Conservation (phyloP, 2,888 invertebrate species). For the Hemistola chrysoprasaria region DNA sequence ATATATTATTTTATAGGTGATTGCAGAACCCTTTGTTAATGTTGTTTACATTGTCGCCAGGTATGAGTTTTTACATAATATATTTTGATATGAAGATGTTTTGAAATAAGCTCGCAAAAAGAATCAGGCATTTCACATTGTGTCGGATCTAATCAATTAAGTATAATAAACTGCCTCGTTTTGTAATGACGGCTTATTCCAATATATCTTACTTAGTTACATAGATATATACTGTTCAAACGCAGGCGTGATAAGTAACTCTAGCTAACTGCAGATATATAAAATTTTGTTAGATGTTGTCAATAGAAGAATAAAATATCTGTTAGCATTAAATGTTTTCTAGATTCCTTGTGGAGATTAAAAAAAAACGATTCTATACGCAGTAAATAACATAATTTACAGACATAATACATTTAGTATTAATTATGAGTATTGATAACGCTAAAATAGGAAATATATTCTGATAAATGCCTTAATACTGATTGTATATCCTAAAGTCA, state of each 20-base stretch:
- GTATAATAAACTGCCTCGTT: too few species aligned
- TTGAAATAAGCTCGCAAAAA: too few species aligned
- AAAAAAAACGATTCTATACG: constrained; percentile 12
- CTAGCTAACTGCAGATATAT: constrained; percentile 1
- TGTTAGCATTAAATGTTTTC: constrained; percentile 20
- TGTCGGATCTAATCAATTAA: too few species aligned
- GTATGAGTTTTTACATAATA: constrained; percentile 77
- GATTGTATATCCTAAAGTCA: too few species aligned
- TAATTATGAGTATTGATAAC: not conserved
- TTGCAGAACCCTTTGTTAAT: constrained; percentile 79
- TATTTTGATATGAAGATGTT: constrained; percentile 38
- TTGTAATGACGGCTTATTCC: too few species aligned
- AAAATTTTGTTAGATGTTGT: constrained; percentile 24
- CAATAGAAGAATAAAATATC: constrained; percentile 25
- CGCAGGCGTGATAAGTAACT: too few species aligned
- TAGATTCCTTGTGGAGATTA: constrained; percentile 4
- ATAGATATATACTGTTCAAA: too few species aligned
- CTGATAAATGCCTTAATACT: too few species aligned
- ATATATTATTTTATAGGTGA: constrained; percentile 80
- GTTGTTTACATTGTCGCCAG: constrained; percentile 83
- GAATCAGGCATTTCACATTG: too few species aligned
- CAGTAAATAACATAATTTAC: constrained; percentile 5
- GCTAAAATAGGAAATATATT: too few species aligned
- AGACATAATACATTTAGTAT: not conserved
- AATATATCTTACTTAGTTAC: constrained; percentile 38